Evolutionary conservation across 1,140 invertebrate genomes (phyloP).

Genomic region (Trichoplusia ni): DNA sequence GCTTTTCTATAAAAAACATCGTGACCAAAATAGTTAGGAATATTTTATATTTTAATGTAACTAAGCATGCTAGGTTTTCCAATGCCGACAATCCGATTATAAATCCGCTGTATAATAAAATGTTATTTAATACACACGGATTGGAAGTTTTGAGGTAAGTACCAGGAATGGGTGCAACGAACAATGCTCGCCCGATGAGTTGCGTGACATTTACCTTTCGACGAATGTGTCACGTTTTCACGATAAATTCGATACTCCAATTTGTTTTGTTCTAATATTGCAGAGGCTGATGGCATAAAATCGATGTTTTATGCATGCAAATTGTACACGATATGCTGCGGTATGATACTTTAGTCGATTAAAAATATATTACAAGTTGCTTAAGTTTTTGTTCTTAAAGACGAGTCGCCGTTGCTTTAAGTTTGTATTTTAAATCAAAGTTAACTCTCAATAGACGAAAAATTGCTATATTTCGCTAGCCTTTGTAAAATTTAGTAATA

Average conservation of each 20-base stretch:
- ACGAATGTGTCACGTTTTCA: neutral
- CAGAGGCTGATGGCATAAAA: neutral
- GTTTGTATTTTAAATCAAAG: too few relatives aligned
- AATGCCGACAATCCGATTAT: too few relatives aligned
- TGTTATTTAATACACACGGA: too few relatives aligned
- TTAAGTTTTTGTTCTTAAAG: too few relatives aligned
- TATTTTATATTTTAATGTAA: too few relatives aligned
- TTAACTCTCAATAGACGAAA: neutral
- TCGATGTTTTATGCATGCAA: neutral
- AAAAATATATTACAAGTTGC: too few relatives aligned
- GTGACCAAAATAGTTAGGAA: too few relatives aligned
- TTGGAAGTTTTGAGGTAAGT: neutral
- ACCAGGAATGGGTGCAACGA: neutral
- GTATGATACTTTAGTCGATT: neutral
- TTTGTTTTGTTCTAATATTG: neutral
- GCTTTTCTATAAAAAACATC: too few relatives aligned
- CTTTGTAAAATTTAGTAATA: neutral
- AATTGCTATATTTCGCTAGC: neutral
- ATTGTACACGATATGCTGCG: neutral
- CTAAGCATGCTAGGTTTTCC: too few relatives aligned
- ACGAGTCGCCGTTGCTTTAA: too few relatives aligned
- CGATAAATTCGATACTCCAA: neutral
- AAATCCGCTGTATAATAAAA: too few relatives aligned
- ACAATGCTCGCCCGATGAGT: neutral
- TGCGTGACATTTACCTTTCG: conserved; percentile 1